These are phyloP conservation scores for Mesorhabditis sp. DNA, from an alignment of 2,888 invertebrate genomes.

Conservation along the genomic window DNA sequence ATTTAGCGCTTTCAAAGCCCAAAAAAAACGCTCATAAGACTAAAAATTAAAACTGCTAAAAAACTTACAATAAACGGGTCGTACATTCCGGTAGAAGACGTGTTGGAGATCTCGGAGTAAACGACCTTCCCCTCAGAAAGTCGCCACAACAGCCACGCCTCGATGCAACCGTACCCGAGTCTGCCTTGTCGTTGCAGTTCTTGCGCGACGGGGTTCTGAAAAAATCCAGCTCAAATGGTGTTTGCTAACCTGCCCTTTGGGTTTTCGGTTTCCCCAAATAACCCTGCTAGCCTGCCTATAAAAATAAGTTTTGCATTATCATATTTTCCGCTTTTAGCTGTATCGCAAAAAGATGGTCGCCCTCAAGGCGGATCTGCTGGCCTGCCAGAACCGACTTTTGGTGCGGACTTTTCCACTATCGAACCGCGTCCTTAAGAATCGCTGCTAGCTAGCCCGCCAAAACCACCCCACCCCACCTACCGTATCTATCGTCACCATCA, in stretches of 20 bases:
- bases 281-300: not conserved
- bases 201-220: slow-evolving; percentile 63
- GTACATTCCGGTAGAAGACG: slow-evolving; percentile 84
- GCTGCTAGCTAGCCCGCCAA: not conserved
- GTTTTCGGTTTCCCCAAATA: no score
- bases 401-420: no score
- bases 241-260: no score
- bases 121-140: slow-evolving; percentile 57
- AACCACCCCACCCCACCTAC: slow-evolving; percentile 9
- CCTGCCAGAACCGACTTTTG: no score
- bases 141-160: slow-evolving; percentile 86
- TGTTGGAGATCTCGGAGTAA: slow-evolving; percentile 83
- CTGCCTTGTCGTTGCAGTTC: slow-evolving; percentile 68
- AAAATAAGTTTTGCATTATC: not conserved
- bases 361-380: no score
- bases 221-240: not conserved
- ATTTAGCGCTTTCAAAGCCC: not conserved
- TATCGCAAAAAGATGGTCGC: no score
- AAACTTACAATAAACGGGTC: slow-evolving; percentile 76
- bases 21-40: not conserved
- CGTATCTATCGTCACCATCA: slow-evolving; percentile 42
- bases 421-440: no score
- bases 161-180: slow-evolving; percentile 75
- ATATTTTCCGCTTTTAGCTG: not conserved
- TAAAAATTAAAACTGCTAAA: not conserved